phyloP scores from a whole-genome alignment of 92 coral and sea anemone genomes.

The Diadumene lineata region DNA sequence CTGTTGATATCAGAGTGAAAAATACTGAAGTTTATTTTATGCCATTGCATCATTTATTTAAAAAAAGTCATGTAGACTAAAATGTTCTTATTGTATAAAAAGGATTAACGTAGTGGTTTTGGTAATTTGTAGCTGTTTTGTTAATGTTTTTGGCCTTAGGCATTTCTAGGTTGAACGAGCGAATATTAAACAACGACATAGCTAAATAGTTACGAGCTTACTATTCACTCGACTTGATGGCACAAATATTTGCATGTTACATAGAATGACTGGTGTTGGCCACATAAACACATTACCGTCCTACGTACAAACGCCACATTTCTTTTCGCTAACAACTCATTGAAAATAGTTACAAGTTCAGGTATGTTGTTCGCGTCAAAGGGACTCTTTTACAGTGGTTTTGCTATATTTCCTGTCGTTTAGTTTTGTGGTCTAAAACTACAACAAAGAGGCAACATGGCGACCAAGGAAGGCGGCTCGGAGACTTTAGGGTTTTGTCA shows the following conservation, averaged over 20 bases:
- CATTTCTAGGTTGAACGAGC: background rate
- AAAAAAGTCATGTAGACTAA: background rate
- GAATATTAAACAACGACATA: background rate
- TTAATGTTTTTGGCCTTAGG: background rate
- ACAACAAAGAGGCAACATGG: slow-evolving; percentile 15
- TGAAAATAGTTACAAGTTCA: slow-evolving; percentile 15
- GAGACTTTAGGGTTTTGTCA: slow-evolving; percentile 17
- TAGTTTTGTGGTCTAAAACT: slow-evolving; percentile 14
- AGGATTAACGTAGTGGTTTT: background rate
- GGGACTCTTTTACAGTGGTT: slow-evolving; percentile 6
- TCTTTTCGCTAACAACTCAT: slow-evolving; percentile 10
- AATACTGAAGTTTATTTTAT: too few relatives aligned
- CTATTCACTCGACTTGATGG: slow-evolving; percentile 66
- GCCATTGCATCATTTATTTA: too few relatives aligned
- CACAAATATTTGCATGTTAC: slow-evolving; percentile 90
- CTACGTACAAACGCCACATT: slow-evolving; percentile 16
- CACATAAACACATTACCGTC: slow-evolving; percentile 46
- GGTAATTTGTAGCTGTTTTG: background rate
- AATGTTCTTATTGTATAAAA: background rate
- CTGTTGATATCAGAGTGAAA: background rate
- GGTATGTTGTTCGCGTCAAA: slow-evolving; percentile 13
- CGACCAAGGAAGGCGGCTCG: slow-evolving; percentile 33
- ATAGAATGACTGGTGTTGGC: slow-evolving; percentile 68
- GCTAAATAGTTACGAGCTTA: slow-evolving; percentile 51
- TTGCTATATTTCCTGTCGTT: slow-evolving; percentile 18